Evolutionary conservation across 92 coral and sea anemone genomes (phyloP).

Genomic region (Porites lobata): DNA sequence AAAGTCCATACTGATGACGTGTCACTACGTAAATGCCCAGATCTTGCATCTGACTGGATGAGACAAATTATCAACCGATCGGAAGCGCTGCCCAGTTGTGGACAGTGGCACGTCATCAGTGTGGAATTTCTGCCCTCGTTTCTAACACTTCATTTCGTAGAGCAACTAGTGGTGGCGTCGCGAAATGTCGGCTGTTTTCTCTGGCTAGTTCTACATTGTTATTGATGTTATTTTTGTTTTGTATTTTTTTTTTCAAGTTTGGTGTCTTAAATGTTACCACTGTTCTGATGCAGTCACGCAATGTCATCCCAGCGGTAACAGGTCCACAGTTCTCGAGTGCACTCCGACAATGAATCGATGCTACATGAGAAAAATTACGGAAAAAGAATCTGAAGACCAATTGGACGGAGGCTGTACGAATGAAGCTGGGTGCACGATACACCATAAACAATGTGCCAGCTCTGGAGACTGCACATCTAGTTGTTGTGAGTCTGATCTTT

Average conservation of each 20-base stretch:
- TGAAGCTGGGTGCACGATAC: slow-evolving; percentile 36
- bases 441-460: not conserved
- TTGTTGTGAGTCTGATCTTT: slow-evolving; percentile 32
- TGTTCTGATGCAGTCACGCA: slow-evolving; percentile 7
- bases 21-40: too few species aligned
- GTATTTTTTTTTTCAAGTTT: slow-evolving; percentile 11
- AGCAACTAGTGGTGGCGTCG: too few species aligned
- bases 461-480: slow-evolving; percentile 17
- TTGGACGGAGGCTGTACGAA: slow-evolving; percentile 40
- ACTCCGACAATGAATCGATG: slow-evolving; percentile 28
- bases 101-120: too few species aligned
- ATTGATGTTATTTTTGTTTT: too few species aligned
- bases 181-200: too few species aligned
- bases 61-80: too few species aligned
- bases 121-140: too few species aligned
- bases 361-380: not conserved
- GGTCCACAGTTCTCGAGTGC: not conserved
- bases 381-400: slow-evolving; percentile 23
- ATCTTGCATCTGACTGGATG: too few species aligned
- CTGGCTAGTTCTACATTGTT: too few species aligned
- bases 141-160: too few species aligned
- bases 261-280: slow-evolving; percentile 34
- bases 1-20: too few species aligned
- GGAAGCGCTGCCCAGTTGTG: too few species aligned
- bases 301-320: slow-evolving; percentile 23